Percentiles rank a stretch among this genome's conserved stretches.
Evolutionary conservation across 2,113 vertebrate species (phyloP).

Genomic region (Marmota monax): DNA sequence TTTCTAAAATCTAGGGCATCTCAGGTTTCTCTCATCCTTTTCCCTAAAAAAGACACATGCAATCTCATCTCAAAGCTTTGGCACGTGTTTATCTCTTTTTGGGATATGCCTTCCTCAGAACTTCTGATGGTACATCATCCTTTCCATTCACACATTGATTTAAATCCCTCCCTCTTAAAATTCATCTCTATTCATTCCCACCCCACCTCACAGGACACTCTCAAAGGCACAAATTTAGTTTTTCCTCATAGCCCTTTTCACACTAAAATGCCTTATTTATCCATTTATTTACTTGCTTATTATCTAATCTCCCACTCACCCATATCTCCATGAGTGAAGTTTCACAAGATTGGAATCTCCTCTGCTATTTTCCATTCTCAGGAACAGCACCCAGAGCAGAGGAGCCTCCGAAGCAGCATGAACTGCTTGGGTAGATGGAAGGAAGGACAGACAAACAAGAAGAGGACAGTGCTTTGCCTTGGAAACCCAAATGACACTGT

Average conservation of each 20-base stretch:
- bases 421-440: neutral
- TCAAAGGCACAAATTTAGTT: neutral
- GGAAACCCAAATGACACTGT: neutral
- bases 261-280: neutral
- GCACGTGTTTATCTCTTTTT: neutral
- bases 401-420: no score
- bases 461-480: neutral
- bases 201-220: neutral
- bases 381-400: neutral
- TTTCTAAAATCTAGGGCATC: neutral
- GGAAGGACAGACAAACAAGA: neutral
- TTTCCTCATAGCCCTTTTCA: neutral
- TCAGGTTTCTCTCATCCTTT: neutral
- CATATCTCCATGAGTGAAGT: neutral
- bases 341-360: neutral
- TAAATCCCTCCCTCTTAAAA: neutral
- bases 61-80: no score
- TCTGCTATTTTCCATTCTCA: neutral
- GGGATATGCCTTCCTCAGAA: fast-evolving
- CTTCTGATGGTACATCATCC: neutral
- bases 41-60: neutral
- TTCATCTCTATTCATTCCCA: neutral
- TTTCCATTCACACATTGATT: neutral
- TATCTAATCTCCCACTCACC: neutral
- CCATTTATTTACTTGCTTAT: neutral